Evolutionary conservation across 2,888 invertebrate genomes (phyloP), one percentile per base, ranked within the genome.

Genomic region (Ectemnius continuus): DNA sequence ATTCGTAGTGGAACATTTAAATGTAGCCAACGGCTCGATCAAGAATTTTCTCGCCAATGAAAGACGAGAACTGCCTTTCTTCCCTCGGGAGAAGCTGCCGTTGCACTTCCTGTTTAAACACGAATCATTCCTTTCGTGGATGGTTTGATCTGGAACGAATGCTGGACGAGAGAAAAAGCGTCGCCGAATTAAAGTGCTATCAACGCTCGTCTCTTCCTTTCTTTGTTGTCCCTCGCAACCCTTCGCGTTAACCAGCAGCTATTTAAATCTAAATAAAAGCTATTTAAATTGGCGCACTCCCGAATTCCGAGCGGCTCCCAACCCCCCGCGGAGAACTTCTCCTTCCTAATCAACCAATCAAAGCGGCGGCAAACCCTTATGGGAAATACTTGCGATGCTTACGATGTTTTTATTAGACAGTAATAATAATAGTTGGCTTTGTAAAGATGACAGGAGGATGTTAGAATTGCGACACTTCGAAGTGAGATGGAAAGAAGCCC

Each of bases 71-170:
- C n/a, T n/a, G 36, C 5, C 36, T 36, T 70, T 52, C 79, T 84
- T 85, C 79, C 77, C 79, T 79, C 70, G 77, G 81, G n/a, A n/a
- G n/a, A n/a, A n/a, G n/a, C n/a, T n/a, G n/a, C n/a, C n/a, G n/a
- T n/a, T 84, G 83, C 84, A 85, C 86, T 89, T 89, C 87, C 89
- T 88, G 85, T 85, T 89, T 88, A 87, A 83, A 86, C 75, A 80
- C 66, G 36, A 11, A 73, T 69, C 70, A 75, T 63, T 70, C 82
- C 74, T 71, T 81, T 80, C 79, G 76, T 74, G 77, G 74, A 78
- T 77, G 76, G 52, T 16, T 16, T 13, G 6, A 5, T 13, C n/a
- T 11, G 4, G 16, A 16, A 60, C 65, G 79, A 82, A 68, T 71
- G 65, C 59, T 46, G 56, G 67, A 69, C 16, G 66, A 74, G 46